Conservation (phyloP, 35 echinoderm and acorn worm species). For the Lytechinus pictus region DNA sequence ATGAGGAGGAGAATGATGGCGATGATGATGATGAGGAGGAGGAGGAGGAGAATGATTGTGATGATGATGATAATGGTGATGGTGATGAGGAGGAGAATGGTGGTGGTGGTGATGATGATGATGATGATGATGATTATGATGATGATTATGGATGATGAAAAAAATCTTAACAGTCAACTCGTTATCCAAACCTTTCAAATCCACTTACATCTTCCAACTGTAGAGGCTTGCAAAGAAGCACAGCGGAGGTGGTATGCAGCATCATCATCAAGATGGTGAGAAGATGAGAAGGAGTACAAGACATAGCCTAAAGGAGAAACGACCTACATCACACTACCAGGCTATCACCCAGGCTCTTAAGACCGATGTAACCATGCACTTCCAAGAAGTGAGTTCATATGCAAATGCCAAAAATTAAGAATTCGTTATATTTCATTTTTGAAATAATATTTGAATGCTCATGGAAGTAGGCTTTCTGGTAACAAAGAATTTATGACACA, state of each 20-base stretch:
- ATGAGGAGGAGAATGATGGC: background rate
- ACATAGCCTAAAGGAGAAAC: background rate
- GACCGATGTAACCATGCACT: background rate
- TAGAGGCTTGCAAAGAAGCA: conserved; percentile 38
- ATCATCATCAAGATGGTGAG: background rate
- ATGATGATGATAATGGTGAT: too few species aligned
- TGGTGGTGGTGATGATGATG: too few species aligned
- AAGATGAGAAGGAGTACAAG: conserved; percentile 36
- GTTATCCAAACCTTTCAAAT: background rate
- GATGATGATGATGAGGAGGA: conserved; percentile 15
- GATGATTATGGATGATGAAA: too few species aligned
- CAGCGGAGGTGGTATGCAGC: background rate
- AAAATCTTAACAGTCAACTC: too few species aligned
- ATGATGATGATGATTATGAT: too few species aligned
- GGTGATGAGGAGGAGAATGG: too few species aligned
- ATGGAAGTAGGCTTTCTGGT: too few species aligned
- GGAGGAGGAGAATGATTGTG: too few species aligned
- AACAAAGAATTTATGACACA: too few species aligned
- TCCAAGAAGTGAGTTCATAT: conserved; percentile 17
- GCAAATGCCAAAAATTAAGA: background rate
- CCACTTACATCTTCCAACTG: background rate
- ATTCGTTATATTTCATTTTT: background rate
- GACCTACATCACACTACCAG: conserved; percentile 29
- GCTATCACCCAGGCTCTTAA: conserved; percentile 20
- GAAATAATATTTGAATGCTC: background rate